Evolutionary conservation across 2,113 vertebrate genomes (phyloP), one percentile per base, ranked within the genome.

Genomic region (Caranx melampygus): DNA sequence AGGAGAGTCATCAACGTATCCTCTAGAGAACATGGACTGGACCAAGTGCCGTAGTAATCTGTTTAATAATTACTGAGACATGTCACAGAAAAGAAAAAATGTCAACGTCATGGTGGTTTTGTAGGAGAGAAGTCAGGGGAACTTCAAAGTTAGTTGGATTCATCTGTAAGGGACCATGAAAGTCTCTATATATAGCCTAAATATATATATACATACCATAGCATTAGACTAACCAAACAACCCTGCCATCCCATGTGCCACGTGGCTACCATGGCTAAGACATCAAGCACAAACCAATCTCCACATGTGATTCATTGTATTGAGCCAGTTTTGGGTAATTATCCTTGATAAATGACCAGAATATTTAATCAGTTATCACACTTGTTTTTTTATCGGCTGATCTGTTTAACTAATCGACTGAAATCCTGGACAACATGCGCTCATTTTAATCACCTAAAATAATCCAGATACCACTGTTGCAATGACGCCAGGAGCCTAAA

Each of bases 261-360:
- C 2, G 4, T 45, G 11, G 13, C 44, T 45, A 45, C 12, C 44
- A 45, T 42, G 40, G 45, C 14, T 47, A 16, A 47, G 2, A 47
- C 15, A 47, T 13, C 1, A 12, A 61, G 16, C 21, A 21, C 47
- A 70, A 63, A 20, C 47, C 18, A 45, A 45, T n/a, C 13, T 15
- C 7, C 3, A 37, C 44, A 15, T 58, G 40, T 61, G 34, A 31
- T 6, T 35, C 13, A 18, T 58, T 72, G 15, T 21, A 59, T 59
- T 66, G 54, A 79, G 26, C 14, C 63, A 40, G 8, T 21, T 45
- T 47, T 15, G 6, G 14, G 21, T 72, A 10, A 44, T 72, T 72
- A n/a, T 8, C 31, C n/a, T 8, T 51, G 34, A 68, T 54, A 2
- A 75, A 21, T 58, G 20, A 35, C 47, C 31, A 65, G 13, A 58